These are phyloP conservation scores for Pollenia amentaria DNA, from an alignment of 2,888 invertebrate species.

Conservation along the genomic window DNA sequence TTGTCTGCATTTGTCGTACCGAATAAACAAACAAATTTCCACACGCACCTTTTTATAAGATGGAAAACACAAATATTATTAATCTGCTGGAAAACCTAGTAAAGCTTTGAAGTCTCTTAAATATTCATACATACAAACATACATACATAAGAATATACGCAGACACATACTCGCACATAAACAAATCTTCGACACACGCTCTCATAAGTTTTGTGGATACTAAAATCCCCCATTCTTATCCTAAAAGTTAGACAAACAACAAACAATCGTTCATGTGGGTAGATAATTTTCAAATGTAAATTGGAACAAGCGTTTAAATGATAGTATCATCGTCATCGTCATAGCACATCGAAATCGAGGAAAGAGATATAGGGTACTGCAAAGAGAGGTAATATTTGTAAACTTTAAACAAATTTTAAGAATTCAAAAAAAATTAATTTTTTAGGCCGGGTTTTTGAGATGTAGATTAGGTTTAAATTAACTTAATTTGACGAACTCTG, in stretches of 20 bases:
- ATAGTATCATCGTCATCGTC: constrained; percentile 41
- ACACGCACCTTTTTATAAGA: background rate
- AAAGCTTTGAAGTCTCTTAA: constrained; percentile 36
- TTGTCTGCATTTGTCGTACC: constrained; percentile 20
- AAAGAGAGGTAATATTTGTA: background rate
- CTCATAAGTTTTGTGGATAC: background rate
- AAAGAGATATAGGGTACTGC: background rate
- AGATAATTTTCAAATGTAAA: constrained; percentile 57
- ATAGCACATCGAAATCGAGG: background rate
- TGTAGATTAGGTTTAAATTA: too few relatives aligned
- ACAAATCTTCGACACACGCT: background rate
- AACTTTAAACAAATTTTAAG: background rate
- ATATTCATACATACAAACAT: background rate
- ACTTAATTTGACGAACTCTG: too few relatives aligned
- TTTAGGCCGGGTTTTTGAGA: too few relatives aligned
- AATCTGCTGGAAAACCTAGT: constrained; percentile 55
- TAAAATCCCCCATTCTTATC: background rate
- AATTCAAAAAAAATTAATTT: background rate
- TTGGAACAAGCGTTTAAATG: constrained; percentile 56
- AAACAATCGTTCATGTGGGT: background rate
- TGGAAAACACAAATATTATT: constrained; percentile 49
- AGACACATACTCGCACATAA: background rate
- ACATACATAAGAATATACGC: background rate
- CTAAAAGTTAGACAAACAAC: background rate
- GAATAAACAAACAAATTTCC: background rate